Percentiles rank a stretch among this genome's conserved stretches.
Evolutionary conservation across 2,797 vertebrate species (phyloP).

Genomic region (Lateolabrax maculatus): DNA sequence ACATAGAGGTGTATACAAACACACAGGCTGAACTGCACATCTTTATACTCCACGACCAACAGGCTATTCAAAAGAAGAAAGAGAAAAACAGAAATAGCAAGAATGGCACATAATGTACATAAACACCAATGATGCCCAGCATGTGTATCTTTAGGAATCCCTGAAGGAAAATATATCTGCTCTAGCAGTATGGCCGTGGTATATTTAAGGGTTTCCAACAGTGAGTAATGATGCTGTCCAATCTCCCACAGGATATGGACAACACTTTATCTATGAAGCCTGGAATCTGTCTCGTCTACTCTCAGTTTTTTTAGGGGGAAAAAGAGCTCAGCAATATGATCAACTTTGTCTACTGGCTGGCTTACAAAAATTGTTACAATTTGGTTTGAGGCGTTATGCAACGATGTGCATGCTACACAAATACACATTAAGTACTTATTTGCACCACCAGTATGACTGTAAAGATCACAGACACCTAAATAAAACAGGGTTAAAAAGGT

Average conservation of each 20-base stretch:
- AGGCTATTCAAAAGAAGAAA: background rate
- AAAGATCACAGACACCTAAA: background rate
- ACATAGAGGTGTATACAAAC: background rate
- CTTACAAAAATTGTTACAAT: background rate
- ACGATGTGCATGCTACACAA: background rate
- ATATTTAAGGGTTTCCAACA: constrained; percentile 32
- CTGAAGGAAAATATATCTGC: constrained; percentile 29
- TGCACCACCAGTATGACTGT: background rate
- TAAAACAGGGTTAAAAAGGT: background rate
- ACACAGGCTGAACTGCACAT: background rate
- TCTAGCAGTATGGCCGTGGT: constrained; percentile 26
- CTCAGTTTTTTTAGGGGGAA: background rate
- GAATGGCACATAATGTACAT: background rate
- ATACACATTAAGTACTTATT: background rate
- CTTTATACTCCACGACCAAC: background rate
- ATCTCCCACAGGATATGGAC: constrained; percentile 47
- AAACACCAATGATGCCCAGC: background rate
- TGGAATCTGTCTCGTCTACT: constrained; percentile 20
- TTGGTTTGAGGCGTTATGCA: background rate
- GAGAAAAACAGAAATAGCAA: background rate
- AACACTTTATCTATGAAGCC: constrained; percentile 41
- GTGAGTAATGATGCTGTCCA: constrained; percentile 48
- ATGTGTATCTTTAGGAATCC: constrained; percentile 24
- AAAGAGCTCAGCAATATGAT: background rate
- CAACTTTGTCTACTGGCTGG: background rate